Evolutionary conservation across 2,888 invertebrate species (phyloP), one percentile per base, ranked within the genome.

Genomic region (Heliconius aoede): DNA sequence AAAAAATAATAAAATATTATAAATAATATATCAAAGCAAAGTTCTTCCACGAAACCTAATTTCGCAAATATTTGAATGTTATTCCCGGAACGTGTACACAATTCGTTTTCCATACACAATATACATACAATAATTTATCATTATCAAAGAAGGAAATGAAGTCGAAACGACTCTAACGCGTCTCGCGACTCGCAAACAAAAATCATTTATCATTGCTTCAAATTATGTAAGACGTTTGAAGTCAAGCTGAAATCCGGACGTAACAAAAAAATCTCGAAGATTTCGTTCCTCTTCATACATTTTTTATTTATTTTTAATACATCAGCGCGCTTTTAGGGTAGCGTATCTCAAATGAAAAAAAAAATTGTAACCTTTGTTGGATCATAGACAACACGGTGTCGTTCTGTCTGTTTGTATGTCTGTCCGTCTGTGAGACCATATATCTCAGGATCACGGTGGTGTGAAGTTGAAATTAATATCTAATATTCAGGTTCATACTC

Each of bases 181-280:
- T 73, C 64, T 68, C 24, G 64, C 75, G 74, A 76, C 72, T 79
- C 64, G 72, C 72, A 72, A 72, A 74, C 64, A 72, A 69, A 18
- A 55, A 76, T 69, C 79, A 79, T 79, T 78, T 78, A 79, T 79
- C 79, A 79, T 78, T 79, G 64, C 78, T 69, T 76, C 76, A 79
- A 79, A 79, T 79, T 78, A 79, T 78, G 76, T 78, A 72, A 79
- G 76, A 72, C 78, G 76, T 79, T 76, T 74, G 60, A 74, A 76
- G 76, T 78, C 68, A 55, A 76, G 79, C 72, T 68, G 72, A 67
- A 74, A 73, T 76, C 76, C 51, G 69, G 67, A 73, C 64, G 32
- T 64, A 71, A 1, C n/a, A n/a, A 73, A 78, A 78, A 79, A 76
- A 72, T 72, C 61, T 61, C 24, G 24, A 68, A 65, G 40, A 64